Percentiles rank a stretch among this genome's conserved stretches.
phyloP scores from a whole-genome alignment of 92 coral and sea anemone genomes.

The Palythoa caribaeorum region DNA sequence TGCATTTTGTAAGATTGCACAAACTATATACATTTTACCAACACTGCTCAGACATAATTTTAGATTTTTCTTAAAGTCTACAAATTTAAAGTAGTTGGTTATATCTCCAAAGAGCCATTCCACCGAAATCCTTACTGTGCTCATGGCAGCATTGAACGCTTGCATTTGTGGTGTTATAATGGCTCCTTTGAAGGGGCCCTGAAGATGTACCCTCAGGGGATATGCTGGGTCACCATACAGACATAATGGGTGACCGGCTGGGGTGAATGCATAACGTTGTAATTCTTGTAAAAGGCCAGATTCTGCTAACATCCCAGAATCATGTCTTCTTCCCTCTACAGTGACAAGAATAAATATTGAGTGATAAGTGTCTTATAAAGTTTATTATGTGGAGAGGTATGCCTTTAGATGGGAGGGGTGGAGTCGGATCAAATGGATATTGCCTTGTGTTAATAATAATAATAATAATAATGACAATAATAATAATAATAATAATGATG shows the following conservation, averaged over 20 bases:
- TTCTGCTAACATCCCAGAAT: background rate
- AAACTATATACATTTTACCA: slow-evolving; percentile 35
- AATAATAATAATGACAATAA: too few relatives aligned
- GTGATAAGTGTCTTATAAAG: slow-evolving; percentile 41
- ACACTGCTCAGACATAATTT: slow-evolving; percentile 13
- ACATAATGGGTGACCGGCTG: slow-evolving; percentile 37
- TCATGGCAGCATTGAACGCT: background rate
- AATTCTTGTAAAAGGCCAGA: slow-evolving; percentile 36
- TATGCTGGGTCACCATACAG: background rate
- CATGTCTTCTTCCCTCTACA: slow-evolving; percentile 17
- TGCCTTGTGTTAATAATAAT: slow-evolving; percentile 23
- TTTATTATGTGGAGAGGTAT: slow-evolving; percentile 15
- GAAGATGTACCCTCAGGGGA: slow-evolving; percentile 11
- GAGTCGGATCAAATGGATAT: slow-evolving; percentile 30
- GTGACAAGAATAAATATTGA: slow-evolving; percentile 43
- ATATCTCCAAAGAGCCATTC: slow-evolving; percentile 36
- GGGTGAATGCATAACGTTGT: slow-evolving; percentile 31
- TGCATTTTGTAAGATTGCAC: slow-evolving; percentile 47
- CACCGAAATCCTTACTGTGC: background rate
- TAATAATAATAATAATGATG: too few relatives aligned
- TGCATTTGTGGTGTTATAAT: slow-evolving; percentile 22
- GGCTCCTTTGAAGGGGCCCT: slow-evolving; percentile 17
- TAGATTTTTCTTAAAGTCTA: slow-evolving; percentile 34
- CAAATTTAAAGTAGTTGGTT: slow-evolving; percentile 29
- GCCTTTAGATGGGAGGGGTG: slow-evolving; percentile 37